Percentiles rank a stretch among this genome's conserved stretches.
phyloP scores from a whole-genome alignment of 2,888 invertebrate genomes.

The Drosophila parthenogenetica region DNA sequence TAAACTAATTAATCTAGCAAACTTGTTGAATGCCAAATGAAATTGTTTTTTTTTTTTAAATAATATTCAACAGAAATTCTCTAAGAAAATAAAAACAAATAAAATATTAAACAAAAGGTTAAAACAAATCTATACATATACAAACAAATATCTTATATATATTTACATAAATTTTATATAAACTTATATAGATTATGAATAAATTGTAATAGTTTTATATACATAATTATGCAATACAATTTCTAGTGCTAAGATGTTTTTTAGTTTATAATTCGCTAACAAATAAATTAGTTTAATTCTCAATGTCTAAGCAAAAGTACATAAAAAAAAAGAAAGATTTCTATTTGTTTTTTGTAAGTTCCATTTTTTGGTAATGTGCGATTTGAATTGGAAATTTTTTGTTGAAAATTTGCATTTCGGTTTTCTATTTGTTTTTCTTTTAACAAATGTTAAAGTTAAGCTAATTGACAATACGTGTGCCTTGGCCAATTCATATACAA shows the following conservation, averaged over 20 bases:
- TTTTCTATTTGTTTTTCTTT: conserved; percentile 2
- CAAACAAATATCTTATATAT: conserved; percentile 27
- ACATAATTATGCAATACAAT: conserved; percentile 55
- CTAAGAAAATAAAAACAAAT: conserved; percentile 31
- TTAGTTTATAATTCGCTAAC: conserved; percentile 76
- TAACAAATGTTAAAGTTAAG: conserved; percentile 27
- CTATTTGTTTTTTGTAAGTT: conserved; percentile 53
- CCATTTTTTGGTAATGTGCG: conserved; percentile 52
- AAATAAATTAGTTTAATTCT: conserved; percentile 71
- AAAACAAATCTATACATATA: conserved; percentile 40
- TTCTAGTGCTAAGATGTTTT: conserved; percentile 72
- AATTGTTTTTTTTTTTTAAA: conserved; percentile 59
- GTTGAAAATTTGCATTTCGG: conserved; percentile 16
- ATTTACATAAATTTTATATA: conserved; percentile 30
- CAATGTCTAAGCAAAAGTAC: conserved; percentile 62
- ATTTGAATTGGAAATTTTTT: conserved; percentile 41
- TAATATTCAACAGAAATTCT: conserved; percentile 58
- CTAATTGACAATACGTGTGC: conserved; percentile 61
- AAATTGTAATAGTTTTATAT: conserved; percentile 56
- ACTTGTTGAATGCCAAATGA: conserved; percentile 78
- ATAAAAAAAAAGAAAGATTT: conserved; percentile 39
- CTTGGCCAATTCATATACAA: conserved; percentile 75
- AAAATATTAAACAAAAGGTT: conserved; percentile 41
- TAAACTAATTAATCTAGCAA: conserved; percentile 41
- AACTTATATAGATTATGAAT: conserved; percentile 20